Evolutionary conservation across 2,797 vertebrate genomes (phyloP), one percentile per base, ranked within the genome.

Genomic region (Acanthurus tractus): DNA sequence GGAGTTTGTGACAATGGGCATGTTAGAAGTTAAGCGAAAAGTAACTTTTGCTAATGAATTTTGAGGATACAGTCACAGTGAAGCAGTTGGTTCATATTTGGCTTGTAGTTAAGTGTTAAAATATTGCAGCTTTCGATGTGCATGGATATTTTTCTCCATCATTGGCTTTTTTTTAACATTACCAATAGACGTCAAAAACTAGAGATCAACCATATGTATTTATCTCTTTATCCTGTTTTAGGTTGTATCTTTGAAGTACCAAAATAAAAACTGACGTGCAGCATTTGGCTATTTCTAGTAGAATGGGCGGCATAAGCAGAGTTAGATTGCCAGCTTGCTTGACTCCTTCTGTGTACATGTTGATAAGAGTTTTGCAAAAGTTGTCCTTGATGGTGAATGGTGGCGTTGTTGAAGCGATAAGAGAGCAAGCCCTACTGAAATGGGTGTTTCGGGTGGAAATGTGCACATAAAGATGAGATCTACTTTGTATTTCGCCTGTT

Each of bases 311-410:
- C 83, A 88, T 73, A 82, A 71, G 70, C 62, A 69, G 52, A 55
- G 53, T 73, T 56, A 84, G 89, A 92, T 90, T 81, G 73, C 59
- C 89, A 92, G 86, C 84, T 90, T 91, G 87, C 78, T 76, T 6
- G 22, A 50, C 70, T 71, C 54, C 81, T 70, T 72, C 84, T 93
- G 91, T 87, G 84, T 79, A 72, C 55, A 64, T 44, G 29, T 69
- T 88, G 95, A 96, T 96, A 95, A 95, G 88, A 36, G 64, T 50
- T 79, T 68, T 44, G 45, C 71, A 48, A 57, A 83, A 77, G 73
- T 63, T 62, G 50, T 61, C 65, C 53, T 66, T 76, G 65, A 75
- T 80, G 76, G 75, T 88, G 55, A 68, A 62, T 2, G 34, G 62
- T 54, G 45, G 67, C 6, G 46, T 57, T 74, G 9, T 80, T 36